Evolutionary conservation across 2,113 vertebrate genomes (phyloP).

Genomic region (Hemiscyllium ocellatum): DNA sequence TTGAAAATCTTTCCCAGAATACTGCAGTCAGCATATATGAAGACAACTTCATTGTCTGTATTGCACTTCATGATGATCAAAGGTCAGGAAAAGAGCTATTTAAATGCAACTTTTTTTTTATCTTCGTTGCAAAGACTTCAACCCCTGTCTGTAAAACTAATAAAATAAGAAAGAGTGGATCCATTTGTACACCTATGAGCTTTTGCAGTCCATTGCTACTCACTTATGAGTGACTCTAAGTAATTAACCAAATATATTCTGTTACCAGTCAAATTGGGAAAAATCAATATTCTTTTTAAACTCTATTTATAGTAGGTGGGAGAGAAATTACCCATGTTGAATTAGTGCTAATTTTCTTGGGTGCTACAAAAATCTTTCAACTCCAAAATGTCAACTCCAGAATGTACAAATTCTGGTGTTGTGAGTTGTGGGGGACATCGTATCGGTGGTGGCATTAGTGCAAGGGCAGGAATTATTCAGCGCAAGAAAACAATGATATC

Average conservation of each 20-base stretch:
- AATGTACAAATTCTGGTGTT: not conserved
- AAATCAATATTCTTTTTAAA: not conserved
- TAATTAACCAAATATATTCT: not conserved
- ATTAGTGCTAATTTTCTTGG: not conserved
- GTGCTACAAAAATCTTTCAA: not conserved
- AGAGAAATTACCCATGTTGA: not conserved
- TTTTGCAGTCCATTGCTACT: not conserved
- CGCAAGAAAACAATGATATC: not conserved
- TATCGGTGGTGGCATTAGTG: not conserved
- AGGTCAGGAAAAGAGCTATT: not conserved
- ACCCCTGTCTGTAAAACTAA: not conserved
- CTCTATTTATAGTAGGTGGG: not conserved
- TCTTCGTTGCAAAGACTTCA: not conserved
- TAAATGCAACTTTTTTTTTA: not conserved
- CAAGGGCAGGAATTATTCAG: no score
- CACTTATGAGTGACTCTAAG: not conserved
- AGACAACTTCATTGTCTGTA: not conserved
- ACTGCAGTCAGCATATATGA: not conserved
- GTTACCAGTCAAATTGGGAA: not conserved
- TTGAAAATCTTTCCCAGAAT: not conserved
- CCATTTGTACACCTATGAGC: not conserved
- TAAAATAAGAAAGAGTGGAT: not conserved
- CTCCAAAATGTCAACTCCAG: not conserved
- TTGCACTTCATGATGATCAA: not conserved
- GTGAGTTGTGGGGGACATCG: not conserved